Evolutionary conservation across 2,888 invertebrate genomes (phyloP), one percentile per base, ranked within the genome.

Genomic region (Euzophera pinguis): DNA sequence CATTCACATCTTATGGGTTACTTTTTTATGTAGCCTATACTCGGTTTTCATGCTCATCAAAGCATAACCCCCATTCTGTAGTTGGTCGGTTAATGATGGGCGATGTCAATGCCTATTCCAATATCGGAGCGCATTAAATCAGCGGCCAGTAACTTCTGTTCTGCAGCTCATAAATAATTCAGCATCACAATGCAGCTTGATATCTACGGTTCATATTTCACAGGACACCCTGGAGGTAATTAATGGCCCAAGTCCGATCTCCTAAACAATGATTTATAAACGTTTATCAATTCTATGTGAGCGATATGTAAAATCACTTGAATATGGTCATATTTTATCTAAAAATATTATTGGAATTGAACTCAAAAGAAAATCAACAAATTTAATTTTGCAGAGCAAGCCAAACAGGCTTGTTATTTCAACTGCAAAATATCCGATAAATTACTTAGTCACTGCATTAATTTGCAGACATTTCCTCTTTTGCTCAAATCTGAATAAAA

Each of bases 181-280:
- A 81, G 67, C 74, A 73, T 79, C 74, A 71, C 71, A 76, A 73
- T 76, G 77, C 78, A 77, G 71, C 64, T 63, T 64, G 71, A 75
- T 81, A 76, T 78, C 74, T 74, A 75, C 80, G 81, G 80, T 80
- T 76, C 84, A 82, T 84, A 84, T 84, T 82, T 84, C 81, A 84
- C 76, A 74, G 16, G 39, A 63, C 65, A 66, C 71, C 67, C 69
- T 67, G 67, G 64, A 66, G 67, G 75, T 81, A 81, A 80, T 79
- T 81, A 81, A 80, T 79, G 79, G 73, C 64, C 22, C 72, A 60
- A 63, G 68, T 60, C 60, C 55, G 59, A 59, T 62, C 67, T 60
- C 68, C 70, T 73, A 73, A 66, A 71, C 69, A 67, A 65, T 73
- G 74, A 78, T 76, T 73, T 73, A 78, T 60, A 38, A 63, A 53